phyloP scores from a whole-genome alignment of 2,113 vertebrate genomes.

The Xyrauchen texanus region DNA sequence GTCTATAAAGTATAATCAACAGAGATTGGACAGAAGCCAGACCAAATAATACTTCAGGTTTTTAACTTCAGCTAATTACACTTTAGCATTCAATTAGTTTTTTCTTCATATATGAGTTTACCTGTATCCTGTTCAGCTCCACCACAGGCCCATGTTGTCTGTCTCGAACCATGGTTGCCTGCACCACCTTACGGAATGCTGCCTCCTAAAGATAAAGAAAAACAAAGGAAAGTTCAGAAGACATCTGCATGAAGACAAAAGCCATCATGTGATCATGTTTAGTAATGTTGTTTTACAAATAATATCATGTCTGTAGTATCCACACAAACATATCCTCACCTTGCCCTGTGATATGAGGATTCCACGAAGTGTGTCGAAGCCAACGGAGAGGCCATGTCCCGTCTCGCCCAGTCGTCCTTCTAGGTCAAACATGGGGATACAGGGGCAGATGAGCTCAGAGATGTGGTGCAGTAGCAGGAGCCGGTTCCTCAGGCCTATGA shows the following conservation, averaged over 20 bases:
- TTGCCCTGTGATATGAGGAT: slow-evolving; percentile 98
- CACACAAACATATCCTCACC: slow-evolving; percentile 70
- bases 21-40: no score
- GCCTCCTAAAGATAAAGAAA: slow-evolving; percentile 80
- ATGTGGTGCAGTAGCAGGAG: slow-evolving; percentile 94
- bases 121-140: slow-evolving; percentile 97
- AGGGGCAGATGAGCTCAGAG: slow-evolving; percentile 97
- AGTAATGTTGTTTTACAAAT: background rate
- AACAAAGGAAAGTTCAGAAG: background rate
- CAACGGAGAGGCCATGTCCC: slow-evolving; percentile 89
- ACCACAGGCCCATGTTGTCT: slow-evolving; percentile 95
- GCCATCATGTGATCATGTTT: no score
- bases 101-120: slow-evolving; percentile 47
- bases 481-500: slow-evolving; percentile 89
- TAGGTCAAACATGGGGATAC: slow-evolving; percentile 98
- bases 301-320: background rate
- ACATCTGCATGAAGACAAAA: no score
- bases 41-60: no score
- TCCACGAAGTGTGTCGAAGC: slow-evolving; percentile 90
- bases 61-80: no score
- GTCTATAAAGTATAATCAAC: no score
- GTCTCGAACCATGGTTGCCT: slow-evolving; percentile 98
- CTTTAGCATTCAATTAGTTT: no score
- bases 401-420: slow-evolving; percentile 92
- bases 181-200: slow-evolving; percentile 96